Conservation (phyloP, 2,113 vertebrate species). For the Pavo muticus region DNA sequence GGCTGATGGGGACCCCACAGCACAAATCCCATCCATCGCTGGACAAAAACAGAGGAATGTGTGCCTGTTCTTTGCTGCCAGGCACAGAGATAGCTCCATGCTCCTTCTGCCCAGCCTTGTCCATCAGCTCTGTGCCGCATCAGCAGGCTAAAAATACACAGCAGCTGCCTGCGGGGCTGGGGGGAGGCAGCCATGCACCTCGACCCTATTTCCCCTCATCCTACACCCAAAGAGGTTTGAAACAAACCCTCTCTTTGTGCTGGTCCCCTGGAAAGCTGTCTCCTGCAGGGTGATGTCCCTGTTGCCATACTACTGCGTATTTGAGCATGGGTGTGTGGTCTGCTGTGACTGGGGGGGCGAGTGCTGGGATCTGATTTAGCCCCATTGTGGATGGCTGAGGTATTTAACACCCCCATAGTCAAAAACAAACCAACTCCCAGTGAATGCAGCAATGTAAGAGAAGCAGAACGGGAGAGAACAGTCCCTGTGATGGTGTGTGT, state of each 20-base stretch:
- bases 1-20: not conserved
- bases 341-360: not conserved
- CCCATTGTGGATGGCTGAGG: not conserved
- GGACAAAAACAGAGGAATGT: not conserved
- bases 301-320: not conserved
- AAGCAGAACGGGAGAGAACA: too few relatives aligned
- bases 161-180: rapidly evolving
- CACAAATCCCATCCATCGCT: not conserved
- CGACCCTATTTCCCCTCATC: not conserved
- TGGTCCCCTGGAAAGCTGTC: not conserved
- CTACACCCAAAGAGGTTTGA: not conserved
- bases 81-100: not conserved
- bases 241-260: not conserved
- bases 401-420: not conserved
- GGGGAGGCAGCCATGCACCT: not conserved
- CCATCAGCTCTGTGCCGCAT: not conserved
- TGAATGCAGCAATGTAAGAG: too few relatives aligned
- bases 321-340: not conserved
- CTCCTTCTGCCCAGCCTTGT: not conserved
- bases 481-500: too few relatives aligned
- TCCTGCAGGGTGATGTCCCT: not conserved
- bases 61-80: not conserved
- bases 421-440: not conserved
- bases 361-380: not conserved
- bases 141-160: slow-evolving; percentile 23